A percentile compares a stretch with the other conserved stretches of the same genome.
Conservation (phyloP, 2,797 vertebrate species). For the Enteromius afrohamiltoni region DNA sequence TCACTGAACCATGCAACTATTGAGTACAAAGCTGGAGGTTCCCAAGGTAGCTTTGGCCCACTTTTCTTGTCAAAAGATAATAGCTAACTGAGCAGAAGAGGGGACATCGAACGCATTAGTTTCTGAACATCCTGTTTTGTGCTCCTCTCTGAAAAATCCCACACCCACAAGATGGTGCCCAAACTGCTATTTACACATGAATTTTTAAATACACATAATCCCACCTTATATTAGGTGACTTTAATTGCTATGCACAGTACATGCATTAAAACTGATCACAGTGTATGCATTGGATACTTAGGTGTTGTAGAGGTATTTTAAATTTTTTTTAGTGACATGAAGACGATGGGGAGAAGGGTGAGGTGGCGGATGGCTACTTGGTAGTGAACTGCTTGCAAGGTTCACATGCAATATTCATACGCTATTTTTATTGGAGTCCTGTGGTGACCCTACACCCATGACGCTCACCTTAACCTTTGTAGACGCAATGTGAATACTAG, state of each 20-base stretch:
- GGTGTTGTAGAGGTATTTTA: not conserved
- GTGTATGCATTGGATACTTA: not conserved
- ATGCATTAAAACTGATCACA: not conserved
- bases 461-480: not conserved
- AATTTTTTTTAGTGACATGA: not conserved
- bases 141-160: slow-evolving; percentile 15
- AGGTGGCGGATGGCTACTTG: not conserved
- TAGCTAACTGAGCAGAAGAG: slow-evolving; percentile 41
- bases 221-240: not conserved
- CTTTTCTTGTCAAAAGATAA: slow-evolving; percentile 51
- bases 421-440: slow-evolving; percentile 9
- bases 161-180: slow-evolving; percentile 42
- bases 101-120: slow-evolving; percentile 38
- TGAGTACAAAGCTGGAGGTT: slow-evolving; percentile 40
- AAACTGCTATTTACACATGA: slow-evolving; percentile 9
- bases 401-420: slow-evolving; percentile 9
- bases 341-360: not conserved
- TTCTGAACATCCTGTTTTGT: not conserved
- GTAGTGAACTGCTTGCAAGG: not conserved
- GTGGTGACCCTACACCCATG: not conserved
- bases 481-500: not conserved
- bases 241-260: not conserved
- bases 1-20: slow-evolving; percentile 49
- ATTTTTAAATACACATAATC: not conserved
- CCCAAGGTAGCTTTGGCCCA: slow-evolving; percentile 43